phyloP scores from a whole-genome alignment of 2,113 vertebrate species.

The Reinhardtius hippoglossoides region DNA sequence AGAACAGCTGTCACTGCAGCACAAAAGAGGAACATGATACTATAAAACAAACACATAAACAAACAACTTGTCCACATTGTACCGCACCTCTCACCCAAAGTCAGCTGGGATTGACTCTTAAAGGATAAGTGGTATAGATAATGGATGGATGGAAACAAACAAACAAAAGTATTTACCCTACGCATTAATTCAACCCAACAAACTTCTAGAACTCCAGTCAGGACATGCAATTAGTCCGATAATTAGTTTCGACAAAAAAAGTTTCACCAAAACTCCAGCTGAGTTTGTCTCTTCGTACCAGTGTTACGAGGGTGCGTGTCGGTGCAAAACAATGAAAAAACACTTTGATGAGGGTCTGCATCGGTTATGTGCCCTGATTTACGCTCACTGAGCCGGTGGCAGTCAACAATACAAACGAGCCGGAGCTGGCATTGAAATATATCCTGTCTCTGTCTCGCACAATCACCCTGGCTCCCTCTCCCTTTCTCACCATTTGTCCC shows the following conservation, averaged over 20 bases:
- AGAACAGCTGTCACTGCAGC: not conserved
- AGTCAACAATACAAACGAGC: slow-evolving; percentile 43
- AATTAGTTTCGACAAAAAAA: not conserved
- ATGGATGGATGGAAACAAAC: too few species aligned
- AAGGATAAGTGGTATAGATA: too few species aligned
- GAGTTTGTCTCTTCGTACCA: not conserved
- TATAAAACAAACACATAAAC: too few species aligned
- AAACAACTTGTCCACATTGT: too few species aligned
- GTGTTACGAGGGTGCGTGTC: not conserved
- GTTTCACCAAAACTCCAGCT: not conserved
- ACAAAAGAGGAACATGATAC: not conserved
- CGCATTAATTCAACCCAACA: not conserved
- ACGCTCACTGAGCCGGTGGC: slow-evolving; percentile 12
- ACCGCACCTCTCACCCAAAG: not conserved
- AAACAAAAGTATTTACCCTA: too few species aligned
- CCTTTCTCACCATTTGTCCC: slow-evolving; percentile 51
- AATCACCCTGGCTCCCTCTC: slow-evolving; percentile 23
- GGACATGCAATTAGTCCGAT: not conserved
- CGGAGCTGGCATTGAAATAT: slow-evolving; percentile 39
- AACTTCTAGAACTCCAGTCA: not conserved
- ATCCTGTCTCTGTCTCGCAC: slow-evolving; percentile 27
- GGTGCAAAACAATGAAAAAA: not conserved
- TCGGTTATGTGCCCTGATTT: slow-evolving; percentile 35
- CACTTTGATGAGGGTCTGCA: not conserved
- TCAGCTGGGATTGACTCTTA: not conserved